phyloP scores from a whole-genome alignment of 2,888 invertebrate genomes.

The Drosophila crucigera region DNA sequence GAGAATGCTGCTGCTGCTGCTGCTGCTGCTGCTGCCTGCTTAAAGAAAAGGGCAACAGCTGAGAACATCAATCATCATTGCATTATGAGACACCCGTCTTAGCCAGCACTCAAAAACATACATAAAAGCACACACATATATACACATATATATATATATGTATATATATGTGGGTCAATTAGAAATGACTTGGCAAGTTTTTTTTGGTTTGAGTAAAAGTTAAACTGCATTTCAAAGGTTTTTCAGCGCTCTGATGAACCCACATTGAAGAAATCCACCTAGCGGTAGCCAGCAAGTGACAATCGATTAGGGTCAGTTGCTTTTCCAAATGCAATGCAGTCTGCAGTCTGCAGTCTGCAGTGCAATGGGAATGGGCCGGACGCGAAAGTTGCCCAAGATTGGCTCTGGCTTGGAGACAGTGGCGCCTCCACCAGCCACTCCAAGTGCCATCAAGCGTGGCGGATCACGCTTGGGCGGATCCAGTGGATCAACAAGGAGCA shows the following conservation, averaged over 20 bases:
- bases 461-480: constrained; percentile 57
- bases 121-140: background rate
- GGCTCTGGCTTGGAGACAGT: constrained; percentile 16
- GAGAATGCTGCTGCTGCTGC: background rate
- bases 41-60: constrained; percentile 60
- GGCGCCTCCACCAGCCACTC: constrained; percentile 52
- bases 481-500: constrained; percentile 36
- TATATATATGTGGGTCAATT: constrained; percentile 67
- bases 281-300: constrained; percentile 64
- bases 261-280: constrained; percentile 55
- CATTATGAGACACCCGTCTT: constrained; percentile 58
- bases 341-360: background rate
- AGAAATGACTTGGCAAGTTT: constrained; percentile 76
- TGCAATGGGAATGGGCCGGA: constrained; percentile 20
- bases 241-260: constrained; percentile 44
- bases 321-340: constrained; percentile 17
- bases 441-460: constrained; percentile 57
- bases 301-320: constrained; percentile 74
- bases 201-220: constrained; percentile 56
- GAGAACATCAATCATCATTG: constrained; percentile 73
- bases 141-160: background rate
- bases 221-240: constrained; percentile 58
- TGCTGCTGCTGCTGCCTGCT: background rate
- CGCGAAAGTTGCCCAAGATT: constrained; percentile 52
- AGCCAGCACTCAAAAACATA: constrained; percentile 8